A percentile compares a stretch with the other conserved stretches of the same genome.
Evolutionary conservation across 2,888 invertebrate genomes (phyloP).

Genomic region (Enchytraeus crypticus): DNA sequence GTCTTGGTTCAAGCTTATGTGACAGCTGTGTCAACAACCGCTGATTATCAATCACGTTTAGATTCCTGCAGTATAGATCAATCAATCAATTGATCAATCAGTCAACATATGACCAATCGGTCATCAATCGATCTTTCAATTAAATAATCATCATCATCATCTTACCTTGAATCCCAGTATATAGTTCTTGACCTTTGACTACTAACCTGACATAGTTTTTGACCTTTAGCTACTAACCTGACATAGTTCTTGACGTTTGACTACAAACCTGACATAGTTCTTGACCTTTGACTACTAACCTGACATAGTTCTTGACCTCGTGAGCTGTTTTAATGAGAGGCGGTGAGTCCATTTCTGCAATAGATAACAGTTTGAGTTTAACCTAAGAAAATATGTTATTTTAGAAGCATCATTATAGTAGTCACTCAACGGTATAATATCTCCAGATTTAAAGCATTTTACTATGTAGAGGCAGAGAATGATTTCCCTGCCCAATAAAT

Average conservation of each 20-base stretch:
- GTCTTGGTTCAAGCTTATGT: slow-evolving; percentile 61
- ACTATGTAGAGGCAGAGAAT: too few species aligned
- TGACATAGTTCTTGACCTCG: slow-evolving; percentile 62
- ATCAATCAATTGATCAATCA: neutral
- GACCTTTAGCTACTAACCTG: slow-evolving; percentile 54
- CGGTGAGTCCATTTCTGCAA: slow-evolving; percentile 59
- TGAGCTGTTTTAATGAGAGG: slow-evolving; percentile 64
- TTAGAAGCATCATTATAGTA: too few species aligned
- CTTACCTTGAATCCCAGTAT: neutral
- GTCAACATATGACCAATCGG: neutral
- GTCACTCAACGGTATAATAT: too few species aligned
- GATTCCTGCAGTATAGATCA: slow-evolving; percentile 47
- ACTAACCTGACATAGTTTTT: slow-evolving; percentile 59
- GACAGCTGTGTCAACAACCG: slow-evolving; percentile 66
- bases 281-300: slow-evolving; percentile 49
- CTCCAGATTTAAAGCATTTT: too few species aligned
- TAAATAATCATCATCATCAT: too few species aligned
- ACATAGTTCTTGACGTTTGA: slow-evolving; percentile 60
- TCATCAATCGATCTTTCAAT: neutral
- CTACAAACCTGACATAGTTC: slow-evolving; percentile 48
- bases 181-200: too few species aligned
- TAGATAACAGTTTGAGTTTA: too few species aligned
- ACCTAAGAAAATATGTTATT: neutral
- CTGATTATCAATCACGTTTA: slow-evolving; percentile 72
- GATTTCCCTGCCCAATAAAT: too few species aligned